Base-by-base conservation (phyloP, 2,888 invertebrate species). In the Seira sanloemensis region DNA sequence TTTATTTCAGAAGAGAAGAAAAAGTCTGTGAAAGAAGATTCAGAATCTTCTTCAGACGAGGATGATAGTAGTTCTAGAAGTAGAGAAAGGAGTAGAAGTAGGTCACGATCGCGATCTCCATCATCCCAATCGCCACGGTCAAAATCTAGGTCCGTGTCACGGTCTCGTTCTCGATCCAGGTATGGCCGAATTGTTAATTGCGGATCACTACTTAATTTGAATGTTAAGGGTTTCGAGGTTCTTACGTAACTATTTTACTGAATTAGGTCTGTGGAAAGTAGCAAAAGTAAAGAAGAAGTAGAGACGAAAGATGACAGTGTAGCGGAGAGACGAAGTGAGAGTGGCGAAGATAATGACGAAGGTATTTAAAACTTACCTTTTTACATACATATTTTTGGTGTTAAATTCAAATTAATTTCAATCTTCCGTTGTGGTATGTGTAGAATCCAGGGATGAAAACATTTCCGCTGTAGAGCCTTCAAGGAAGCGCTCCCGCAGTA, bases 271-370 rank as follows among this genome's bases (percentile, higher is more conserved):
- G 58, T 25, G 2, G 72, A 54, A n/a, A 68, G 74, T 16, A 16
- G 37, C 62, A 67, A 73, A 16, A n/a, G 69, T 12, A 78, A 4
- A 78, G 72, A 37, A 37, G 37, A 37, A 37, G 37, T 21, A 71
- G 65, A 27, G 71, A 24, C 1, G 65, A 66, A 16, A 37, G 37
- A 37, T 37, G 68, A 54, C 7, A 50, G 54, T 21, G 54, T 24
- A 9, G 72, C 24, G n/a, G 74, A 79, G 1, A 72, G 62, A 25
- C 50, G 37, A 58, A 80, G 73, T 54, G 74, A 68, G 18, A 37
- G 37, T n/a, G 26, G 67, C 0, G 79, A 77, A n/a, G 78, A 71
- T 46, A 78, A 74, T 58, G 68, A 68, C 21, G 80, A 80, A 68
- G 80, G 80, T 80, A 66, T 18, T 37, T n/a, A 46, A 26, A 24